Evolutionary conservation across 23 tunicate genomes (phyloP), one percentile per base, ranked within the genome.

Genomic region (Oikopleura albicans): DNA sequence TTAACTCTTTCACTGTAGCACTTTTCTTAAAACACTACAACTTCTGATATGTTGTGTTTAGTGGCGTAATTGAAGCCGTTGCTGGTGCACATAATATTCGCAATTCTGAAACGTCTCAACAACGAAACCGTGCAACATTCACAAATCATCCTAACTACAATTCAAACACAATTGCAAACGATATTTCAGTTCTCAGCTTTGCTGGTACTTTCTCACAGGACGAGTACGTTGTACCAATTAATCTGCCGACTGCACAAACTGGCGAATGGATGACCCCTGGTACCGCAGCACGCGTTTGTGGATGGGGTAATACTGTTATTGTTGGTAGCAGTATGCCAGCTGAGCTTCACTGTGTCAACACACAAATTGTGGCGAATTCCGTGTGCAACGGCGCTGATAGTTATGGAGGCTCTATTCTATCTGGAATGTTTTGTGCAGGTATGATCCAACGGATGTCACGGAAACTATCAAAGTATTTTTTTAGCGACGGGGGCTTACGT

Each of bases 351-450:
- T 71, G 79, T 29, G 79, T 71, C 79, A 29, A 71, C 27, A 29
- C 35, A 2, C 79, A 16, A 71, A 71, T 71, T 37, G 79, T 71
- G 37, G 33, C 27, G 37, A 71, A 71, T 29, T 22, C 34, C 37
- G 4, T 2, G 4, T 71, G 79, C 37, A 71, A 71, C 79, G 33
- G 37, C 37, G 4, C 34, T 12, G 35, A 71, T 2, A 16, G 35
- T 29, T 71, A 71, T 37, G 35, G 35, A 2, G 79, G 79, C 31
- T 71, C 79, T 37, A 71, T 71, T 29, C 37, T 71, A 12, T 37
- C 79, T 29, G 79, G 79, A 2, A 71, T 71, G 79, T 71, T 71
- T 37, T 71, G 79, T 29, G 79, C 79, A 22, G 79, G 59, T 49
- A 8, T 49, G 16, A 49, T 49, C 59, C n/a, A n/a, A n/a, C n/a